Base-by-base conservation (phyloP, 2,888 invertebrate genomes). In the Sesia bembeciformis region DNA sequence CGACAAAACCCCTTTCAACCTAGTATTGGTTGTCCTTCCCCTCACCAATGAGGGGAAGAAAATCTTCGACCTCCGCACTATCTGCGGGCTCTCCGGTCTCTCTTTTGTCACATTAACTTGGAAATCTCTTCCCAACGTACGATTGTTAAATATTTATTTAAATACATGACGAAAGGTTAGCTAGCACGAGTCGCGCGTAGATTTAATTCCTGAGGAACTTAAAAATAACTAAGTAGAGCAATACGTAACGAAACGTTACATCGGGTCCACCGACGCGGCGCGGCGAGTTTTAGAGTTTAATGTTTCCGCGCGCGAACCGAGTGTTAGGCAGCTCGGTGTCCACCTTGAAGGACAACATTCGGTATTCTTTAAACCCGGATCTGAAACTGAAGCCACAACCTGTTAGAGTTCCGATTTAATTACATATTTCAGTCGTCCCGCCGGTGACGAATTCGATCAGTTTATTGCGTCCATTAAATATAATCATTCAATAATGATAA, bases 161-260 rank as follows among this genome's bases (percentile, higher is more conserved):
- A 56, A 52, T 56, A 56, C 38, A 56, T 53, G 38, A 56, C 56
- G 3, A 56, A 56, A 41, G 56, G 52, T 38, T n/a, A n/a, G n/a
- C 54, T 52, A 5, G 56, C n/a, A 56, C 53, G 53, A 53, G 40
- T 53, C 53, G 39, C 53, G 53, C 7, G 49, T 53, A 7, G 53
- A 41, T 40, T 38, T 53, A 6, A 49, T 53, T 4, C 39, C 49
- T 3, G 53, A 49, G 4, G 23, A 39, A 4, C 5, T 39, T 39
- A 2, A 40, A 39, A 40, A 53, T 38, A 40, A 54, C 54, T 50
- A 54, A 7, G 40, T 54, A 4, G 50, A 54, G 40, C 41, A 50
- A 38, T 54, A 41, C 40, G 49, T 49, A 43, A 49, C 53, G 7
- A 39, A 40, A 52, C 41, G 54, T 38, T 56, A 56, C 40, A 49